phyloP scores from a whole-genome alignment of 2,888 invertebrate species.

The Itoplectis maculator region DNA sequence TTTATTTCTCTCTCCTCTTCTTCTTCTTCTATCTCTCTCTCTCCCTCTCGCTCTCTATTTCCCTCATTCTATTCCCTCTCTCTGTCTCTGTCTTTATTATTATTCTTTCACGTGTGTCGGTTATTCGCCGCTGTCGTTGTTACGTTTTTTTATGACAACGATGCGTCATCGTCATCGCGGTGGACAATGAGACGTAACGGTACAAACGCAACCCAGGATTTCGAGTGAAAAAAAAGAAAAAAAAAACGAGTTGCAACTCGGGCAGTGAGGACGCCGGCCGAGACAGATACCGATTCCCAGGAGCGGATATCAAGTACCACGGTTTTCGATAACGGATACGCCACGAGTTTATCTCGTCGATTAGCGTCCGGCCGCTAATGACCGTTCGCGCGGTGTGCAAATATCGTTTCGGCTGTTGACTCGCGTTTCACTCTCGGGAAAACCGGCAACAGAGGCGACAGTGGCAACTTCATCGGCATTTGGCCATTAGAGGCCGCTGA shows the following conservation, averaged over 20 bases:
- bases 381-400: constrained; percentile 46
- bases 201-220: neutral
- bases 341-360: constrained; percentile 75
- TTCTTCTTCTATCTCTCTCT: neutral
- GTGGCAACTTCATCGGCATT: constrained; percentile 60
- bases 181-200: constrained; percentile 46
- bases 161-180: constrained; percentile 33
- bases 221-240: no score
- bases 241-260: no score
- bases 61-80: no score
- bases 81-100: neutral
- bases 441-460: no score
- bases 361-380: constrained; percentile 76
- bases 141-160: constrained; percentile 27
- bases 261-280: no score
- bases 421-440: constrained; percentile 39
- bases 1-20: constrained; percentile 31
- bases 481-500: constrained; percentile 69
- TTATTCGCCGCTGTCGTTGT: constrained; percentile 2
- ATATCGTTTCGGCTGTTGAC: constrained; percentile 32
- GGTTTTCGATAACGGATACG: constrained; percentile 70
- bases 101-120: constrained; percentile 17
- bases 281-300: constrained; percentile 43
- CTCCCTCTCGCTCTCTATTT: no score
- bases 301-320: constrained; percentile 53